phyloP scores from a whole-genome alignment of 2,113 vertebrate genomes.

The Chaetops frenatus region DNA sequence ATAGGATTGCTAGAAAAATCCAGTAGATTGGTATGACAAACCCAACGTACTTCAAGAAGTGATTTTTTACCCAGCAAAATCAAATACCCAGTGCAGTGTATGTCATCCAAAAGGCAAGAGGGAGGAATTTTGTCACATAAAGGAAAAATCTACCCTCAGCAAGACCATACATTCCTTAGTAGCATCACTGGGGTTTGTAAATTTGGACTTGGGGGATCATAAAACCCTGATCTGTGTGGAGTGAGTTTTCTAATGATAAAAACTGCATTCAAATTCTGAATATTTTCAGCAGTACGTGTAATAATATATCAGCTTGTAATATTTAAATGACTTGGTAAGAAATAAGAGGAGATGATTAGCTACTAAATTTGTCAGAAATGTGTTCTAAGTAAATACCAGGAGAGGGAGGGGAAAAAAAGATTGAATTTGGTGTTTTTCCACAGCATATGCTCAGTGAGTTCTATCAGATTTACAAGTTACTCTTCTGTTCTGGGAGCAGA shows the following conservation, averaged over 20 bases:
- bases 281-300: neutral
- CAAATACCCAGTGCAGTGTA: neutral
- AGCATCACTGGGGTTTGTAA: neutral
- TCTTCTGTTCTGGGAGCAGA: neutral
- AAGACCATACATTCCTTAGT: neutral
- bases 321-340: neutral
- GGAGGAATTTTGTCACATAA: neutral
- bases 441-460: neutral
- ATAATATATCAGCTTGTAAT: neutral
- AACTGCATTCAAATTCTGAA: neutral
- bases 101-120: neutral
- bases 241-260: neutral
- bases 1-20: neutral
- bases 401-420: accelerated
- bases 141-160: neutral
- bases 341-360: neutral
- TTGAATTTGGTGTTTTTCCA: neutral
- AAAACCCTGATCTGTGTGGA: neutral
- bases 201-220: neutral
- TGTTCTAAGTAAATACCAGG: neutral
- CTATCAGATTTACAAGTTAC: neutral
- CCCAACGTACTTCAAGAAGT: neutral
- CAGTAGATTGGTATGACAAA: neutral
- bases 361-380: neutral
- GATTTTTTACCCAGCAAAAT: neutral